Base-by-base conservation (phyloP, 2,113 vertebrate genomes). In the Pedetes capensis region DNA sequence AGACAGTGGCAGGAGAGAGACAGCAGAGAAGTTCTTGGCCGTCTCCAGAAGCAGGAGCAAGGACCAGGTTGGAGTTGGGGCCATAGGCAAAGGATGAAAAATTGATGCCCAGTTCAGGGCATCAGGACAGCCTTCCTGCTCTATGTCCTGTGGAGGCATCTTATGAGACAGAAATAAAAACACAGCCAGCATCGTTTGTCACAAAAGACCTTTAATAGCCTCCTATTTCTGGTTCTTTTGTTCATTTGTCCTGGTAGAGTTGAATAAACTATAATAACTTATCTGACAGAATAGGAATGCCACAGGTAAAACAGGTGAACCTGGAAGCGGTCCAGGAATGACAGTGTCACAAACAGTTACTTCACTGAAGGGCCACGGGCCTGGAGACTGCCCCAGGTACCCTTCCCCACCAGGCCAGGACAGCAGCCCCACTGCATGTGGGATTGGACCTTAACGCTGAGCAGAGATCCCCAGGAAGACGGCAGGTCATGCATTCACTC, bases 181-280 rank as follows among this genome's bases (percentile, higher is more conserved):
- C 94, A 85, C 64, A 93, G 69, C 71, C 75, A 91, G 32, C 34
- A 84, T 68, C 66, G 29, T 78, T 66, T 93, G 69, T 92, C 92
- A 90, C 91, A 88, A 97, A 96, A 95, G 96, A 96, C 74, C 92
- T 97, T 96, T 97, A 96, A 96, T 95, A 79, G 82, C 63, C 88
- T 86, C 78, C 79, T 82, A 64, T 42, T 59, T 85, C 82, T 75
- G 66, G 22, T 97, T 93, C 61, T 91, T 87, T 94, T 95, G 84
- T 95, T 97, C 93, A 82, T 88, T 69, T 95, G 95, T 96, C 92
- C 93, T 97, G 91, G 95, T 96, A 75, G 95, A 97, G 96, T 97
- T 97, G 98, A 98, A 98, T 98, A 98, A 98, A 98, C 97, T 98
- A 97, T 95, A 98, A 98, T 98, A 98, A 98, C 97, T 98, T 98